These are phyloP conservation scores for Corythornis cristatus DNA, from an alignment of 2,113 vertebrate genomes.

Conservation along the genomic window DNA sequence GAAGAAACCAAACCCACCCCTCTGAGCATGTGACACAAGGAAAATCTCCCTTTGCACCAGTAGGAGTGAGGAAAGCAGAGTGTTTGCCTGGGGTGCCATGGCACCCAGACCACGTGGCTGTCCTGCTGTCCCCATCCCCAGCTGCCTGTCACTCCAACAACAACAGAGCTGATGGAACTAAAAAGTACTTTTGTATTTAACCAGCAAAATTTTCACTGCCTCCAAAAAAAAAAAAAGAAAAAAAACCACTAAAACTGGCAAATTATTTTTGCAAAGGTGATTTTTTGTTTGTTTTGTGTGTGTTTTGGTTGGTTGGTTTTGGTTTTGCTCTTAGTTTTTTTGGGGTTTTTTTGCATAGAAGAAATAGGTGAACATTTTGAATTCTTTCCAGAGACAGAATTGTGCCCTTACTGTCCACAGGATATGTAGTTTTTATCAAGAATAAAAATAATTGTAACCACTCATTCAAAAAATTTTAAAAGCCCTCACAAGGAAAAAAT, in stretches of 20 bases:
- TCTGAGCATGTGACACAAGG: not conserved
- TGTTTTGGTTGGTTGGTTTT: too few species aligned
- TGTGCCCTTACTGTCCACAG: not conserved
- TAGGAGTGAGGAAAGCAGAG: rapidly evolving
- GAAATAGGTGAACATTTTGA: not conserved
- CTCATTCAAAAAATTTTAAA: not conserved
- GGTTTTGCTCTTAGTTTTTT: too few species aligned
- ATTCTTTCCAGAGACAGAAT: not conserved
- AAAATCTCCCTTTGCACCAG: not conserved
- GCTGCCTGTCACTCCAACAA: not conserved
- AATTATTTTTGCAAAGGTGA: not conserved
- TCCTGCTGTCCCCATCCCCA: not conserved
- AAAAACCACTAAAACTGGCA: not conserved
- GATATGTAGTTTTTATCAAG: not conserved
- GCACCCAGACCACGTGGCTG: not conserved
- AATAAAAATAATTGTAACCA: not conserved
- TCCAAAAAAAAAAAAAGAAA: not conserved
- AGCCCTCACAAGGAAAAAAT: not conserved
- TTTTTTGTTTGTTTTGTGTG: not conserved
- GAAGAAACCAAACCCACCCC: not conserved
- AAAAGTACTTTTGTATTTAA: not conserved
- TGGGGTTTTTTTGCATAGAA: not conserved
- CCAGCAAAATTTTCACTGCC: not conserved
- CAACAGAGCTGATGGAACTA: not conserved
- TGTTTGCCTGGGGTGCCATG: not conserved